Evolutionary conservation across 2,888 invertebrate genomes (phyloP), one percentile per base, ranked within the genome.

Genomic region (Acanthococcus lagerstroemiae): DNA sequence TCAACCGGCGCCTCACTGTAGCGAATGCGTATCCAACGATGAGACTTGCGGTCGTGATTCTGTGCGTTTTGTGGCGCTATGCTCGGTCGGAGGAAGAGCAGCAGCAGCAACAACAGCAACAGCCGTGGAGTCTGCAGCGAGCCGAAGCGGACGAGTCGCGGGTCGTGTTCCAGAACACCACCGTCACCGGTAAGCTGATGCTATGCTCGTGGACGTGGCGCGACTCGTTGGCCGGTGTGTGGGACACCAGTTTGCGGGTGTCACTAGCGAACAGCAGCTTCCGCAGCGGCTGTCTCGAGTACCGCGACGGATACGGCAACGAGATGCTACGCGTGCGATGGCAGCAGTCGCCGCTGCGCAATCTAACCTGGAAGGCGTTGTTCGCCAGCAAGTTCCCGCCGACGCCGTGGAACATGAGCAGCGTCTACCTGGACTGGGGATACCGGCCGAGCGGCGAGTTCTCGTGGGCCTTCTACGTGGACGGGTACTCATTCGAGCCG

Each of bases 191-290:
- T n/a, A 55, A 57, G 22, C 58, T 57, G 37, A 69, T 58, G 63
- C 15, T 63, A 61, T 48, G 50, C 17, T 56, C 61, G 7, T 69
- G 69, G 69, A 45, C 57, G 1, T 69, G 69, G 69, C 61, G n/a
- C 30, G 69, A 69, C 30, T 65, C 67, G 26, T 37, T 56, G 19
- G 44, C 45, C 4, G 67, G 69, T 1, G 27, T 63, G 9, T 69
- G 69, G 69, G 69, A 69, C 19, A 66, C 67, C n/a, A 63, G 69
- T 50, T 7, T 66, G 7, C 50, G 65, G 15, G 63, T 69, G 2
- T 60, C 65, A 37, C 48, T 68, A 12, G 45, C 68, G 15, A 58
- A 66, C 50, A 58, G 66, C 30, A 58, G 44, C 26, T 44, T 48
- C 44, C 27, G 25, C 22, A 44, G 46, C 3, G 65, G 65, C 12